A percentile compares a stretch with the other conserved stretches of the same genome.
phyloP scores from a whole-genome alignment of 2,113 vertebrate species.

The Hoplias malabaricus region DNA sequence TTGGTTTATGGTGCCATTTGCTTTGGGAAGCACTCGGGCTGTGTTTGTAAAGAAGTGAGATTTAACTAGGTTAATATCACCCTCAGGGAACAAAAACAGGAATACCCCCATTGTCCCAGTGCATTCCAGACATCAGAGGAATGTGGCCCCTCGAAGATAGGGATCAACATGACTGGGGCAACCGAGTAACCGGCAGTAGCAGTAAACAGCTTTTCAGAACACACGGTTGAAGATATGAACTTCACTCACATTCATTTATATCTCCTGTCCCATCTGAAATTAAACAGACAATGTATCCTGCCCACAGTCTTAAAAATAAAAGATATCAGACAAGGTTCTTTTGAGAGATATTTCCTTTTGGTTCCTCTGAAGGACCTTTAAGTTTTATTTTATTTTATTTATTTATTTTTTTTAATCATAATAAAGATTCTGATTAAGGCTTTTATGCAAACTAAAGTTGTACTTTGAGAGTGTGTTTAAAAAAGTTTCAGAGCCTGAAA shows the following conservation, averaged over 20 bases:
- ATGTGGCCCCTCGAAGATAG: slow-evolving; percentile 41
- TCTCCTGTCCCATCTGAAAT: neutral
- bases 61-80: neutral
- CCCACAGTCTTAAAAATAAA: too few species aligned
- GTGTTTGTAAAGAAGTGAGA: slow-evolving; percentile 9
- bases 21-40: neutral
- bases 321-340: too few species aligned
- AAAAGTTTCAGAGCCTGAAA: too few species aligned
- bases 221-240: neutral
- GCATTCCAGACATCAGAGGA: slow-evolving; percentile 60
- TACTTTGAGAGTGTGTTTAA: too few species aligned
- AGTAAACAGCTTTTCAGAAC: neutral
- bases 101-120: slow-evolving; percentile 18
- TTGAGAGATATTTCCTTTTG: too few species aligned
- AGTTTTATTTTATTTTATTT: too few species aligned
- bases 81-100: neutral
- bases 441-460: too few species aligned
- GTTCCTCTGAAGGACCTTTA: too few species aligned
- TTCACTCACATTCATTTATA: neutral
- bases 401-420: too few species aligned
- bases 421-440: too few species aligned
- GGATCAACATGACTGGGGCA: neutral
- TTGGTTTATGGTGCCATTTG: neutral
- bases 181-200: neutral
- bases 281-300: neutral